Base-by-base conservation (phyloP, 2,797 vertebrate species). In the Syngnathus acus region DNA sequence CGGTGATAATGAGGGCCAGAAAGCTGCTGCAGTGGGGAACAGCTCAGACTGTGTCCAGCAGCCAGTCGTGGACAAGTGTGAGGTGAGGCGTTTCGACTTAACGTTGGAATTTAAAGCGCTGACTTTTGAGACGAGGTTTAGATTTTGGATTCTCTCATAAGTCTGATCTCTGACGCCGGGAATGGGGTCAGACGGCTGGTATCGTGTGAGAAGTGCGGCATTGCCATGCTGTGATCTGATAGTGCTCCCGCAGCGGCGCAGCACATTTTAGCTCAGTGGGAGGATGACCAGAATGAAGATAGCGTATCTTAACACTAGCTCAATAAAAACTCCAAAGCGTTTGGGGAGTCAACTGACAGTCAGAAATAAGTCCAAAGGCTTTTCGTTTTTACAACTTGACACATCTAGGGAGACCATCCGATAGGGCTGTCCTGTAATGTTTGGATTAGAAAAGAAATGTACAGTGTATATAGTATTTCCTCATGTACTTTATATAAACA, bases 51-150 rank as follows among this genome's bases (percentile, higher is more conserved):
- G 97, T 4, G 91, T 93, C 48, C 95, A 95, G 85, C 94, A 95
- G 68, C 95, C 95, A 0, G 93, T 84, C 0, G 96, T 99, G 89
- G 95, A 99, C 75, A 99, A 99, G 80, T 99, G 97, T 1, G 96
- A 99, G 95, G 97, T 99, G 88, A 86, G 87, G 64, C 10, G 3
- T 42, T 47, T 39, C 61, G 7, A 19, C 55, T 26, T 0, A 26
- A 65, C n/a, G 17, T 11, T 67, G 43, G 51, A 64, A 70, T 60
- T 58, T 21, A 3, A 51, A 21, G 50, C 6, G 14, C 2, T 1
- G 7, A 10, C 19, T 51, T n/a, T 65, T 62, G 55, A 48, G 38
- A 23, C 55, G 13, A 23, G 50, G 38, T 54, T 21, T 55, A 3
- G 51, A 39, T 53, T 40, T 65, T 14, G 9, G 32, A 39, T 53